Evolutionary conservation across 2,888 invertebrate genomes (phyloP).

Genomic region (Scelioninae gen. 1): DNA sequence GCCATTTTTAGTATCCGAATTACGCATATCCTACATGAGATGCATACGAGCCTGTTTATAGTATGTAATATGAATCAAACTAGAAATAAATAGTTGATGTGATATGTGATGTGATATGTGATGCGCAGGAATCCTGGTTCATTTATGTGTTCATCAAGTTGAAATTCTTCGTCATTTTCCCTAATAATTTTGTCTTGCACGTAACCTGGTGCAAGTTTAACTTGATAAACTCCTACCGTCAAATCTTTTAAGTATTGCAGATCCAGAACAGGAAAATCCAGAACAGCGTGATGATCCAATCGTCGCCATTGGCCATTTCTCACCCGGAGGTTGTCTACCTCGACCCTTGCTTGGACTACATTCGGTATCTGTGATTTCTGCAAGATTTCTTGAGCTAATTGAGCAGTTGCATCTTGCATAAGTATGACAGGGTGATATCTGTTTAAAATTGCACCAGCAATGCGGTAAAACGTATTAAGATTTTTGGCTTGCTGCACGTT

Average conservation of each 20-base stretch:
- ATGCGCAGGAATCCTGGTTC: conserved; percentile 30
- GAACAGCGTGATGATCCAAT: conserved; percentile 32
- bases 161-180: conserved; percentile 46
- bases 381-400: background rate
- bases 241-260: conserved; percentile 47
- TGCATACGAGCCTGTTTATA: too few species aligned
- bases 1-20: too few species aligned
- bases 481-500: conserved; percentile 38
- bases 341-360: conserved; percentile 42
- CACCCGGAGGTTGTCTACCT: too few species aligned
- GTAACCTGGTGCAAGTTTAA: conserved; percentile 50
- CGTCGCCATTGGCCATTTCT: conserved; percentile 41
- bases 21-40: too few species aligned
- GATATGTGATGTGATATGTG: background rate
- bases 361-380: conserved; percentile 17
- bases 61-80: too few species aligned
- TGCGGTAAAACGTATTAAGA: conserved; percentile 8
- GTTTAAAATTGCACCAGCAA: conserved; percentile 52
- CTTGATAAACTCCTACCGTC: conserved; percentile 53
- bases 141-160: conserved; percentile 36
- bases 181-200: conserved; percentile 43
- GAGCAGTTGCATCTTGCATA: background rate
- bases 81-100: too few species aligned
- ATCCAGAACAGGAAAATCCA: conserved; percentile 46
- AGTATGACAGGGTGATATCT: conserved; percentile 28